Percentiles rank a stretch among this genome's conserved stretches.
Evolutionary conservation across 2,888 invertebrate species (phyloP).

Genomic region (Rambutsinella grinnellia): DNA sequence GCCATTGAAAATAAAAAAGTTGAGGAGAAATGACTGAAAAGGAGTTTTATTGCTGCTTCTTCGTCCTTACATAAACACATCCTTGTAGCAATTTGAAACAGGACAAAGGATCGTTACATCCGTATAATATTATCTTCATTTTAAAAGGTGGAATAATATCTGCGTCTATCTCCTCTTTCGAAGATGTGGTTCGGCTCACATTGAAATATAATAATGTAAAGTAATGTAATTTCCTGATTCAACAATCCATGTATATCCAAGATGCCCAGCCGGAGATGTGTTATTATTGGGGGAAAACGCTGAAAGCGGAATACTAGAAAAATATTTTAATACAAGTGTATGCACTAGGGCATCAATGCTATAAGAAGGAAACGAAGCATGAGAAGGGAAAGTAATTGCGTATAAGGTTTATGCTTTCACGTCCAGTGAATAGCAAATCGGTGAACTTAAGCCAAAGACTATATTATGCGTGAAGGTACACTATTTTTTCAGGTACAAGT

Average conservation of each 20-base stretch:
- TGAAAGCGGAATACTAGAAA: too few species aligned
- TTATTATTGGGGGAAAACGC: too few species aligned
- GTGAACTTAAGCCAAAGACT: neutral
- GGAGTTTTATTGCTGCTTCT: slow-evolving; percentile 30
- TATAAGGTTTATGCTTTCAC: neutral
- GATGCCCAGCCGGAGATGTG: too few species aligned
- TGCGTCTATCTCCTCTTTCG: neutral
- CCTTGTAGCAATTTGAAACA: neutral
- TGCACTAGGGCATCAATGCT: neutral
- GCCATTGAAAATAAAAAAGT: slow-evolving; percentile 41
- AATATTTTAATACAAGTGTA: neutral
- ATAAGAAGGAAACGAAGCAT: neutral
- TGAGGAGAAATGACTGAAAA: slow-evolving; percentile 42
- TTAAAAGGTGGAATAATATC: neutral
- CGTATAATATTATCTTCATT: neutral
- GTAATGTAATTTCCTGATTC: neutral
- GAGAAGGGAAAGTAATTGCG: slow-evolving; percentile 2
- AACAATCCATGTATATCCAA: neutral
- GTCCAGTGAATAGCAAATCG: slow-evolving; percentile 8
- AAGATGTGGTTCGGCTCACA: too few species aligned
- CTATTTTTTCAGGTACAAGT: neutral
- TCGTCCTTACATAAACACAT: slow-evolving; percentile 2
- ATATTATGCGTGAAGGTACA: too few species aligned
- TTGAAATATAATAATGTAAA: neutral
- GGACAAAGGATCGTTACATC: neutral